phyloP scores from a whole-genome alignment of 2,113 vertebrate species.

The Dasyurus viverrinus region DNA sequence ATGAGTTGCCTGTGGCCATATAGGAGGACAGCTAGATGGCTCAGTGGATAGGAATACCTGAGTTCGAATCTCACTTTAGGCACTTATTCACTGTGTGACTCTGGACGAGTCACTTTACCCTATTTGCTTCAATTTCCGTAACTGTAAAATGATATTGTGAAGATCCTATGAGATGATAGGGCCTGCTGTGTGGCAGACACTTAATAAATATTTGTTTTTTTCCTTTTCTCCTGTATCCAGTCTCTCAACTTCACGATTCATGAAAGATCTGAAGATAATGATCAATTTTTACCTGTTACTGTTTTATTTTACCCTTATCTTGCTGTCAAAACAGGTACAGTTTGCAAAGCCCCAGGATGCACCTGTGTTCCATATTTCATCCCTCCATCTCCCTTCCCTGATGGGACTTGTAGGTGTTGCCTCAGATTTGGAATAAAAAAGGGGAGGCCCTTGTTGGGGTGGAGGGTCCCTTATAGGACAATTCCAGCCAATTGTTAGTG shows the following conservation, averaged over 20 bases:
- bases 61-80: neutral
- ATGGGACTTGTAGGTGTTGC: neutral
- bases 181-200: neutral
- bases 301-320: slow-evolving; percentile 92
- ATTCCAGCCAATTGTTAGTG: neutral
- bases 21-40: too few species aligned
- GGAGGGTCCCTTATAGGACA: neutral
- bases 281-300: slow-evolving; percentile 93
- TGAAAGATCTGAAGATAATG: slow-evolving; percentile 87
- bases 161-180: neutral
- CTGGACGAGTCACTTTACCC: neutral
- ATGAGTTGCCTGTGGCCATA: too few species aligned
- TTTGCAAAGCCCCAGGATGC: neutral
- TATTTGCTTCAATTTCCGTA: neutral
- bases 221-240: accelerated
- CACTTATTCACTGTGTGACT: neutral
- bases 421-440: accelerated
- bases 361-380: accelerated
- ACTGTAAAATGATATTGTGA: neutral
- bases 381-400: accelerated
- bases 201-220: neutral
- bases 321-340: slow-evolving; percentile 94
- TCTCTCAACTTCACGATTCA: slow-evolving; percentile 56
- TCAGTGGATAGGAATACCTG: neutral
- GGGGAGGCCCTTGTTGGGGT: too few species aligned